Percentiles rank a stretch among this genome's conserved stretches.
Evolutionary conservation across 1,140 invertebrate genomes (phyloP).

Genomic region (Pseudobourletiella spinata): DNA sequence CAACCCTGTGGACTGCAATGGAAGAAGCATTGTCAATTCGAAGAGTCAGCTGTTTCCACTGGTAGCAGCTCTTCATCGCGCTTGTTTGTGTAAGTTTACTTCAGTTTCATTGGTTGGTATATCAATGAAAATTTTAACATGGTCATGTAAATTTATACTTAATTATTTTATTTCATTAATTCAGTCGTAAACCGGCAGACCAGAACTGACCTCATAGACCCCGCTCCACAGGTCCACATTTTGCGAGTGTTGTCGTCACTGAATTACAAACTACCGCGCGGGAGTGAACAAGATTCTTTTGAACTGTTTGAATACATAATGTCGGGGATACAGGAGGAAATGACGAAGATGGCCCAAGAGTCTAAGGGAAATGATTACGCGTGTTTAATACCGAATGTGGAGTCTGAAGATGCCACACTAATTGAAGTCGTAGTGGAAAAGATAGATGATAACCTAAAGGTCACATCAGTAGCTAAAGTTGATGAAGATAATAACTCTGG

Average conservation of each 20-base stretch:
- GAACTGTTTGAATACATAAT: constrained; percentile 10
- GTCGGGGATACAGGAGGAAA: background rate
- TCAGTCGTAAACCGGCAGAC: background rate
- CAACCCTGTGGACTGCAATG: constrained; percentile 43
- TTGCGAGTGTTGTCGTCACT: background rate
- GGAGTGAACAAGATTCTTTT: constrained; percentile 2
- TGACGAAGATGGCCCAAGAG: background rate
- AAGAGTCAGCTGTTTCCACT: constrained; percentile 16
- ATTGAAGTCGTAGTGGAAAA: background rate
- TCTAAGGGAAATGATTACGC: background rate
- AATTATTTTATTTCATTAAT: background rate
- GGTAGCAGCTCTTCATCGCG: constrained; percentile 13
- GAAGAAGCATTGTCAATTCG: constrained; percentile 39
- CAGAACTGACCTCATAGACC: background rate
- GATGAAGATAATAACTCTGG: background rate
- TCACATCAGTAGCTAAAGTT: background rate
- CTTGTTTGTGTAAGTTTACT: constrained; percentile 17
- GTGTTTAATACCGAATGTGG: background rate
- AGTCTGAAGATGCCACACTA: background rate
- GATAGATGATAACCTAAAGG: background rate
- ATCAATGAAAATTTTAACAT: background rate
- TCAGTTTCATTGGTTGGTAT: background rate
- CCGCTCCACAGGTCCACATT: background rate
- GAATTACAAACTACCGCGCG: constrained; percentile 1
- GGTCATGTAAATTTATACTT: background rate